Percentiles rank a stretch among this genome's conserved stretches.
phyloP scores from a whole-genome alignment of 2,797 vertebrate genomes.

The Mionectes olivaceus region DNA sequence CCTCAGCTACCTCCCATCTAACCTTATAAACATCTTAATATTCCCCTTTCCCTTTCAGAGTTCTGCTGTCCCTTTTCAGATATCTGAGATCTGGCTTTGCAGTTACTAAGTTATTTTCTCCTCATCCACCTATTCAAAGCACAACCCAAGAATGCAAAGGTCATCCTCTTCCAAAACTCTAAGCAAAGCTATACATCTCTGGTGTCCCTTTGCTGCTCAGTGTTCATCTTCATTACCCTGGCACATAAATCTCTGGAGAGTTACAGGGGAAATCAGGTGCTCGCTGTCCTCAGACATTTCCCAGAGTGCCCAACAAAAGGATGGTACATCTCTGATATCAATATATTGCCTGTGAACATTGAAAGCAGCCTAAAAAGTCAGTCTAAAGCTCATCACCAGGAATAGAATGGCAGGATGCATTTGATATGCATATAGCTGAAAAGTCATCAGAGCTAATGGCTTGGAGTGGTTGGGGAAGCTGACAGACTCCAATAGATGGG shows the following conservation, averaged over 20 bases:
- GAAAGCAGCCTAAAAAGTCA: constrained; percentile 19
- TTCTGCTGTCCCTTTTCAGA: background rate
- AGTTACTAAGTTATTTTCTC: background rate
- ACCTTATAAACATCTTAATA: background rate
- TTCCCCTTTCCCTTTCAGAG: background rate
- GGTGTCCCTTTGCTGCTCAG: background rate
- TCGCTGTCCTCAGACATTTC: background rate
- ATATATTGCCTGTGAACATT: background rate
- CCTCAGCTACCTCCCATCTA: background rate
- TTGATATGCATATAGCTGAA: background rate
- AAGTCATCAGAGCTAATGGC: background rate
- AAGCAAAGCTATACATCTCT: background rate
- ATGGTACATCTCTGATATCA: background rate
- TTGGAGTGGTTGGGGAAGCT: background rate
- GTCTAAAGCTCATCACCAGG: background rate
- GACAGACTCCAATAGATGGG: background rate
- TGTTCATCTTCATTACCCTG: background rate
- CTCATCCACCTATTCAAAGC: background rate
- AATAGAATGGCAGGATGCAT: background rate
- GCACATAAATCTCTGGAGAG: constrained; percentile 1
- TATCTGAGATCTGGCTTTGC: background rate
- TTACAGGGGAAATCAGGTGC: background rate
- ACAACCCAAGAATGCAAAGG: background rate
- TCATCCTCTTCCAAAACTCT: background rate
- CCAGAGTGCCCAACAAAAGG: background rate